A percentile compares a stretch with the other conserved stretches of the same genome.
phyloP scores from a whole-genome alignment of 2,113 vertebrate species.

The human region DNA sequence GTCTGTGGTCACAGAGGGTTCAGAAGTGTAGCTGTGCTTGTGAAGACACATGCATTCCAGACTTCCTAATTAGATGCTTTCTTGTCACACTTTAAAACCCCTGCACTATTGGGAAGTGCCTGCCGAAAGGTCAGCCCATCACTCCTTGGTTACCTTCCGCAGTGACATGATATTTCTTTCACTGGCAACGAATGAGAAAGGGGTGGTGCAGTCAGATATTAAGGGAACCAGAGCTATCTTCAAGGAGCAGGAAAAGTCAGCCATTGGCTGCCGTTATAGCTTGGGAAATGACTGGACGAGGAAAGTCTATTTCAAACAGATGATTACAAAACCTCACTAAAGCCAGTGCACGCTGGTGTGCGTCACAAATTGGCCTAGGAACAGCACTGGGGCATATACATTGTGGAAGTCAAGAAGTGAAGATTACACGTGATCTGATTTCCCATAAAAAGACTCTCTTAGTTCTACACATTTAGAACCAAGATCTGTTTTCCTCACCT shows the following conservation, averaged over 20 bases:
- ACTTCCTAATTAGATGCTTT: not conserved
- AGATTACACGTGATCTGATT: not conserved
- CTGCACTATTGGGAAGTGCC: too few relatives aligned
- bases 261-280: not conserved
- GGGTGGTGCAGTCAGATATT: rapidly evolving
- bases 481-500: not conserved
- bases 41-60: not conserved
- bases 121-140: rapidly evolving
- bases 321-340: rapidly evolving
- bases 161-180: not conserved
- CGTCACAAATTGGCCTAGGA: rapidly evolving
- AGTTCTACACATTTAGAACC: not conserved
- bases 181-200: not conserved
- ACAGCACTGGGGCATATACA: rapidly evolving
- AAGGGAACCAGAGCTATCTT: rapidly evolving
- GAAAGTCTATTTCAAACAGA: not conserved
- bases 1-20: not conserved
- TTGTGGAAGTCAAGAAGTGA: not conserved
- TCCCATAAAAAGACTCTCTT: not conserved
- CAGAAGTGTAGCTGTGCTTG: not conserved
- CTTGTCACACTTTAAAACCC: not conserved
- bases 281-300: not conserved
- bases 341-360: not conserved
- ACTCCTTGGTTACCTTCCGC: not conserved
- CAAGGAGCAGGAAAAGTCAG: not conserved